These are phyloP conservation scores for Aplocera efformata DNA, from an alignment of 2,888 invertebrate genomes.

Conservation along the genomic window DNA sequence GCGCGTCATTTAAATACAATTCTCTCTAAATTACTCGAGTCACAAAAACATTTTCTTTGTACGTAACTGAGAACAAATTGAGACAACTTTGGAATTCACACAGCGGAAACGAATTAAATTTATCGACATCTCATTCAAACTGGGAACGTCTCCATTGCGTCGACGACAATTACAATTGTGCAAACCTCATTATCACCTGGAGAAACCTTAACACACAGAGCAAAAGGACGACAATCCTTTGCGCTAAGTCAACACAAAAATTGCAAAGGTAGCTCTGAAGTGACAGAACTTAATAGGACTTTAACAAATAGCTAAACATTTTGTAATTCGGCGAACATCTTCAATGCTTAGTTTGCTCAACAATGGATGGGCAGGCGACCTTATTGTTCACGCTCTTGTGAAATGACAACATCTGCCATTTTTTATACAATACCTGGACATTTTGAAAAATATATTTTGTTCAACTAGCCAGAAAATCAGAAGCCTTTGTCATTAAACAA, in stretches of 20 bases:
- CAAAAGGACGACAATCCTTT: constrained; percentile 34
- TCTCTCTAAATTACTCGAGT: constrained; percentile 42
- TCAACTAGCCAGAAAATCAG: constrained; percentile 78
- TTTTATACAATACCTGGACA: constrained; percentile 56
- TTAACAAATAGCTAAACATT: constrained; percentile 79
- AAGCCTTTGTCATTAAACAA: constrained; percentile 55
- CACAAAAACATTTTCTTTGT: constrained; percentile 45
- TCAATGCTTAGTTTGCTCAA: constrained; percentile 71
- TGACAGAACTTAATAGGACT: constrained; percentile 76
- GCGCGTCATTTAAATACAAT: constrained; percentile 55
- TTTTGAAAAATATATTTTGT: constrained; percentile 72
- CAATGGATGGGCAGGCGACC: constrained; percentile 60
- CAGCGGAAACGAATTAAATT: constrained; percentile 78
- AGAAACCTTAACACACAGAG: constrained; percentile 23
- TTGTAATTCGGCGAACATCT: constrained; percentile 75
- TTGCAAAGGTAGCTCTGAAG: constrained; percentile 54
- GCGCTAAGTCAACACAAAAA: constrained; percentile 12
- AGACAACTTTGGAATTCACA: constrained; percentile 71
- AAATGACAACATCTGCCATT: constrained; percentile 73
- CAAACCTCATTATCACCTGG: constrained; percentile 32
- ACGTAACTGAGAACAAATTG: constrained; percentile 69
- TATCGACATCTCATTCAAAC: constrained; percentile 74
- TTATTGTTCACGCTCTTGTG: constrained; percentile 57
- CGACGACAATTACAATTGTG: constrained; percentile 64
- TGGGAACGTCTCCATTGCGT: constrained; percentile 61